Evolutionary conservation across 2,888 invertebrate species (phyloP).

Genomic region (Chrysotoxum bicinctum): DNA sequence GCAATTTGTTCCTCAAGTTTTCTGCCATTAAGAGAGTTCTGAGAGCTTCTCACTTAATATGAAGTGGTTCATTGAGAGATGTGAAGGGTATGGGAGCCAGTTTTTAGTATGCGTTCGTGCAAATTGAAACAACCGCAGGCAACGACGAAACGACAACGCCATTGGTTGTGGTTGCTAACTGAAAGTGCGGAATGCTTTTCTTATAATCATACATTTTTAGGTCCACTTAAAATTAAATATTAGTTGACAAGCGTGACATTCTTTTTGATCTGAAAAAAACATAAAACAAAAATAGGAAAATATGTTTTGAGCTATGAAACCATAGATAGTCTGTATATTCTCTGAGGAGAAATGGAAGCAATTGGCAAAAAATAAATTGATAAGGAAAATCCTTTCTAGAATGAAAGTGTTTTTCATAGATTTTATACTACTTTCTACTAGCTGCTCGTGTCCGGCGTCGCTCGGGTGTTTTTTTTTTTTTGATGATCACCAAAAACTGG

Average conservation of each 20-base stretch:
- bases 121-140: slow-evolving; percentile 9
- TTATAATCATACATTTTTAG: neutral
- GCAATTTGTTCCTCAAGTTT: slow-evolving; percentile 55
- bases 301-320: too few relatives aligned
- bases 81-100: neutral
- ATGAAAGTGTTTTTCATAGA: too few relatives aligned
- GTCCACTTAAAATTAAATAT: neutral
- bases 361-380: too few relatives aligned
- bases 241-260: neutral
- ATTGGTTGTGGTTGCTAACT: neutral
- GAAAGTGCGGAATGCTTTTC: neutral
- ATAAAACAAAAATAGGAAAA: too few relatives aligned
- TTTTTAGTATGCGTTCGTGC: neutral
- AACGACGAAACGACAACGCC: neutral
- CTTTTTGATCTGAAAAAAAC: too few relatives aligned
- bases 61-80: slow-evolving; percentile 17
- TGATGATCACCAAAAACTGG: too few relatives aligned
- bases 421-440: too few relatives aligned
- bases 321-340: too few relatives aligned
- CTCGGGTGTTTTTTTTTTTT: too few relatives aligned
- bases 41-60: slow-evolving; percentile 26
- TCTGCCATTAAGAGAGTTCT: slow-evolving; percentile 25
- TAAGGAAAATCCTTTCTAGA: too few relatives aligned
- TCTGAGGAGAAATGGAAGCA: too few relatives aligned
- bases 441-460: too few relatives aligned